phyloP scores from a whole-genome alignment of 1,140 invertebrate genomes.

The Acromyrmex echinatior region DNA sequence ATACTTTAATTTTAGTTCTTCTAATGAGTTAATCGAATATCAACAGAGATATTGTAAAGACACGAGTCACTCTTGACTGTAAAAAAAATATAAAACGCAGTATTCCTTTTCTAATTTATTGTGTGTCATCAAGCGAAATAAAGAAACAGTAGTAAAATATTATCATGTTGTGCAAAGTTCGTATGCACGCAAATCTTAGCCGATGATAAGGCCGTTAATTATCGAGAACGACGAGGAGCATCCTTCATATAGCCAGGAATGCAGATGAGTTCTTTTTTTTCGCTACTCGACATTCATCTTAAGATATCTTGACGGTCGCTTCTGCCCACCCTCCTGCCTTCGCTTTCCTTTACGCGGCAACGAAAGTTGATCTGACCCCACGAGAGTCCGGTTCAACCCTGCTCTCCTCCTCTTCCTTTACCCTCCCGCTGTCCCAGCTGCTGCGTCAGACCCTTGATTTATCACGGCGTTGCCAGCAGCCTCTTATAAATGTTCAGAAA shows the following conservation, averaged over 20 bases:
- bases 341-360: constrained; percentile 44
- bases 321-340: constrained; percentile 36
- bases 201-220: constrained; percentile 70
- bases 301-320: constrained; percentile 54
- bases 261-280: constrained; percentile 69
- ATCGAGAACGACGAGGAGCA: constrained; percentile 61
- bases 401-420: neutral
- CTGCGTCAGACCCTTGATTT: constrained; percentile 77
- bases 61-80: neutral
- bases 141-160: constrained; percentile 24
- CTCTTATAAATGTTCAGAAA: constrained; percentile 81
- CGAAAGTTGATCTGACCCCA: constrained; percentile 75
- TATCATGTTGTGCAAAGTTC: neutral
- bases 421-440: constrained; percentile 11
- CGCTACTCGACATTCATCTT: constrained; percentile 70
- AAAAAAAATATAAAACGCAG: neutral
- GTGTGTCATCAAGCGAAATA: neutral
- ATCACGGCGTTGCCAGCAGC: constrained; percentile 76
- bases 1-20: neutral
- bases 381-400: constrained; percentile 70
- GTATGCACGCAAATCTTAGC: constrained; percentile 16
- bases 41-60: neutral
- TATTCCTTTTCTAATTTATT: constrained; percentile 25
- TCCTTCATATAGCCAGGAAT: constrained; percentile 71
- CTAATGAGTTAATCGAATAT: neutral